Evolutionary conservation across 2,113 vertebrate species (phyloP).

Genomic region (Atrichornis clamosus): DNA sequence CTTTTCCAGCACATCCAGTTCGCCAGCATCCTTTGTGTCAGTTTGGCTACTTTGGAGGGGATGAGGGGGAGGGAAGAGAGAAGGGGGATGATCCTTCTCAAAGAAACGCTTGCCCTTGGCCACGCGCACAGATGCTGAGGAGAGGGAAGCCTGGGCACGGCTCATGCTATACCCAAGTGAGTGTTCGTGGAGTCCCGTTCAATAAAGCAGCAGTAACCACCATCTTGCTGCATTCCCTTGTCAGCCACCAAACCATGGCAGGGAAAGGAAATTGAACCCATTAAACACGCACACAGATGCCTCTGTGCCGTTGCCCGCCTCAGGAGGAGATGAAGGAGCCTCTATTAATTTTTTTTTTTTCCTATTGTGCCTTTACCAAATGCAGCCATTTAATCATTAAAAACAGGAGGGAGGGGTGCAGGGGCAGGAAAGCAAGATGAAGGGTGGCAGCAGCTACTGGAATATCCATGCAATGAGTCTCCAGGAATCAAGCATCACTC

Average conservation of each 20-base stretch:
- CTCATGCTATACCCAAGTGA: background rate
- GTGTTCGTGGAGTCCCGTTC: background rate
- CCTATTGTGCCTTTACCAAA: constrained; percentile 16
- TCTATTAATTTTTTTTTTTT: background rate
- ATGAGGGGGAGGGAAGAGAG: background rate
- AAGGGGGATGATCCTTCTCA: background rate
- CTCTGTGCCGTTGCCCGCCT: background rate
- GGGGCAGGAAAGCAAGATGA: background rate
- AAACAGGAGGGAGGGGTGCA: background rate
- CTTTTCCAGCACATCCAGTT: background rate
- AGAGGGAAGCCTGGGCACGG: background rate
- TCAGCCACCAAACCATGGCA: constrained; percentile 40
- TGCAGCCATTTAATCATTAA: background rate
- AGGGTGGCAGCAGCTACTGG: background rate
- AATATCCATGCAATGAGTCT: background rate
- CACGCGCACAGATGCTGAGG: background rate
- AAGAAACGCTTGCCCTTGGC: background rate
- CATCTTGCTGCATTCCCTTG: constrained; percentile 44
- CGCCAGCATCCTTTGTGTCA: background rate
- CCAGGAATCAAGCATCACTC: background rate
- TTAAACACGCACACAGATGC: constrained; percentile 56
- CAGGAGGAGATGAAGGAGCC: background rate
- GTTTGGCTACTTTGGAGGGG: background rate
- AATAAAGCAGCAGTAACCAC: constrained; percentile 60
- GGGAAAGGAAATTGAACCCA: constrained; percentile 64